Conservation (phyloP, 2,888 invertebrate genomes). For the Scaptomyza cyrtandrae region DNA sequence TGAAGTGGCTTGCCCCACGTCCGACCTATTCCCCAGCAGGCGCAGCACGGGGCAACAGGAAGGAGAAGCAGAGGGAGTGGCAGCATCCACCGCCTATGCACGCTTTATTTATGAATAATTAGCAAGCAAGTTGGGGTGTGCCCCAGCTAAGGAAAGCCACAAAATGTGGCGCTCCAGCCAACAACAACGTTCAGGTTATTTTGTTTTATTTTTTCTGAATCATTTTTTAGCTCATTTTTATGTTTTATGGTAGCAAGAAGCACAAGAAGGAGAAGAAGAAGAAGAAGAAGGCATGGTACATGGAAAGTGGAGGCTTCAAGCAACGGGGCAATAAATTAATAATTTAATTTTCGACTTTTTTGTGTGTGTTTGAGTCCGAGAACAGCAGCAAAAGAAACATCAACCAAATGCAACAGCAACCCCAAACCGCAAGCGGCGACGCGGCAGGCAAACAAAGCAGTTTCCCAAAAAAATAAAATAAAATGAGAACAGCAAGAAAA, state of each 20-base stretch:
- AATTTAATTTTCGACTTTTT: slow-evolving; percentile 82
- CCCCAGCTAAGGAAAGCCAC: slow-evolving; percentile 55
- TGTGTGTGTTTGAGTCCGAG: slow-evolving; percentile 54
- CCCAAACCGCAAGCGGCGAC: slow-evolving; percentile 54
- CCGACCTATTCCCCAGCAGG: slow-evolving; percentile 24
- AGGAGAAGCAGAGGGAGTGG: neutral
- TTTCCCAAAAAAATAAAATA: neutral
- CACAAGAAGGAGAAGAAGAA: slow-evolving; percentile 26
- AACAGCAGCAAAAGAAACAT: slow-evolving; percentile 30
- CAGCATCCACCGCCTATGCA: slow-evolving; percentile 38
- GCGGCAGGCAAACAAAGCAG: slow-evolving; percentile 56
- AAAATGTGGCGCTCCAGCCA: slow-evolving; percentile 53
- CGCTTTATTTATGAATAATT: slow-evolving; percentile 82
- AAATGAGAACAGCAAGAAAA: slow-evolving; percentile 34
- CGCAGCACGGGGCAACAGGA: neutral
- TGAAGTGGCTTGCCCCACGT: slow-evolving; percentile 31
- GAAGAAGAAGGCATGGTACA: slow-evolving; percentile 35
- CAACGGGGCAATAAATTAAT: slow-evolving; percentile 80
- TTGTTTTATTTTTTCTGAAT: slow-evolving; percentile 10
- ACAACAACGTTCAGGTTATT: slow-evolving; percentile 41
- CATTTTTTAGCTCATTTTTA: slow-evolving; percentile 24
- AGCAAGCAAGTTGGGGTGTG: slow-evolving; percentile 54
- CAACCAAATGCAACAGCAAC: slow-evolving; percentile 50
- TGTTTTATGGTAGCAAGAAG: slow-evolving; percentile 23
- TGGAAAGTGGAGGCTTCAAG: slow-evolving; percentile 42